Evolutionary conservation across 2,113 vertebrate species (phyloP).

Genomic region (Eidolon helvum): DNA sequence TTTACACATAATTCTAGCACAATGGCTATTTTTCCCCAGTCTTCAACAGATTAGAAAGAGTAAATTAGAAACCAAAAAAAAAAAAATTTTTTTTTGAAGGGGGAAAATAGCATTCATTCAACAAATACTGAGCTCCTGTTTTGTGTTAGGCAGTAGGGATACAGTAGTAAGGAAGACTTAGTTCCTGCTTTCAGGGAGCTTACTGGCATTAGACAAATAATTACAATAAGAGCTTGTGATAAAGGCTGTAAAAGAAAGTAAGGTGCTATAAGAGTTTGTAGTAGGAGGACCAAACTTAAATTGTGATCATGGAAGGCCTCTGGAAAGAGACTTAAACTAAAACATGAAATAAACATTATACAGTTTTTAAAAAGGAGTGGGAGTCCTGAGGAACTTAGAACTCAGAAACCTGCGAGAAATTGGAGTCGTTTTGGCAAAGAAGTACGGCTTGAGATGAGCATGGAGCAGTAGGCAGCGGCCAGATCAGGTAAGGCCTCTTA

Average conservation of each 20-base stretch:
- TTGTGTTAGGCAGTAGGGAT: neutral
- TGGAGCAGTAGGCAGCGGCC: rapidly evolving
- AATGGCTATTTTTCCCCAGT: neutral
- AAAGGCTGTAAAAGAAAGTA: neutral
- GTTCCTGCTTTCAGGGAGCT: neutral
- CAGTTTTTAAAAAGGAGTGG: neutral
- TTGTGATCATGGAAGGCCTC: neutral
- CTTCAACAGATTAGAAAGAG: neutral
- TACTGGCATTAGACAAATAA: neutral
- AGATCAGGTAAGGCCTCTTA: neutral
- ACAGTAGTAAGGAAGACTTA: neutral
- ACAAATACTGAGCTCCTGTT: neutral
- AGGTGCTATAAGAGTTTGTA: neutral
- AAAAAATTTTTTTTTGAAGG: neutral
- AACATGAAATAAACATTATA: neutral
- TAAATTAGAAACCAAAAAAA: neutral
- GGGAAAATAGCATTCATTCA: neutral
- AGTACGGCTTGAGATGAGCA: neutral
- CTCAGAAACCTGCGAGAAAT: neutral
- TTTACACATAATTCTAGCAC: neutral
- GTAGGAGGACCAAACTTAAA: neutral
- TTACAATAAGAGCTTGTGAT: neutral
- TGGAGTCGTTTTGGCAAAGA: neutral
- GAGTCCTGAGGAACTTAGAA: neutral
- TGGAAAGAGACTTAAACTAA: neutral